These are phyloP conservation scores for Teleiodes luculella DNA, from an alignment of 2,888 invertebrate genomes.

Conservation along the genomic window DNA sequence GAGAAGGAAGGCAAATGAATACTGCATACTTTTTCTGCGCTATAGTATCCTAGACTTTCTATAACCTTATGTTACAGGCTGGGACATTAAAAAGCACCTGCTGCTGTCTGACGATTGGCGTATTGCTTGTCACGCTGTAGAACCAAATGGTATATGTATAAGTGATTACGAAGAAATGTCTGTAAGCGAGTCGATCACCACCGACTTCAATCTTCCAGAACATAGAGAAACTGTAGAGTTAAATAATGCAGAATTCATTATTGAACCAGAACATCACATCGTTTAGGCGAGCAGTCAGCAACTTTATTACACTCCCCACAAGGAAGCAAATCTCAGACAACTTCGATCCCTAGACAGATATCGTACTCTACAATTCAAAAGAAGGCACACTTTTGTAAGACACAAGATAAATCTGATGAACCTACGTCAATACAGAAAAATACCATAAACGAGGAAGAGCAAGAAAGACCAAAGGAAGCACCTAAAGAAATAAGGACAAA, in stretches of 20 bases:
- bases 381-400: too few species aligned
- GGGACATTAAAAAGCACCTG: conserved; percentile 16
- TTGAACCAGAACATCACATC: not conserved
- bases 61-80: conserved; percentile 14
- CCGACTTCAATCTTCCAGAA: not conserved
- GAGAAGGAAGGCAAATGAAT: too few species aligned
- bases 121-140: not conserved
- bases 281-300: too few species aligned
- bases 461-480: not conserved
- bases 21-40: too few species aligned
- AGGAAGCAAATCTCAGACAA: too few species aligned
- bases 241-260: not conserved
- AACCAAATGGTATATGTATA: not conserved
- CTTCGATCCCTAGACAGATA: too few species aligned
- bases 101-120: conserved; percentile 16
- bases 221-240: not conserved
- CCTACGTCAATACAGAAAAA: too few species aligned
- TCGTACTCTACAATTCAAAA: too few species aligned
- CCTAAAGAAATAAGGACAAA: not conserved
- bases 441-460: too few species aligned
- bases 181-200: not conserved
- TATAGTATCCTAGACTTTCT: too few species aligned
- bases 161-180: not conserved
- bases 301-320: too few species aligned
- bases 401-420: too few species aligned